Evolutionary conservation across 2,888 invertebrate genomes (phyloP), one percentile per base, ranked within the genome.

Genomic region (Hylaea fasciaria): DNA sequence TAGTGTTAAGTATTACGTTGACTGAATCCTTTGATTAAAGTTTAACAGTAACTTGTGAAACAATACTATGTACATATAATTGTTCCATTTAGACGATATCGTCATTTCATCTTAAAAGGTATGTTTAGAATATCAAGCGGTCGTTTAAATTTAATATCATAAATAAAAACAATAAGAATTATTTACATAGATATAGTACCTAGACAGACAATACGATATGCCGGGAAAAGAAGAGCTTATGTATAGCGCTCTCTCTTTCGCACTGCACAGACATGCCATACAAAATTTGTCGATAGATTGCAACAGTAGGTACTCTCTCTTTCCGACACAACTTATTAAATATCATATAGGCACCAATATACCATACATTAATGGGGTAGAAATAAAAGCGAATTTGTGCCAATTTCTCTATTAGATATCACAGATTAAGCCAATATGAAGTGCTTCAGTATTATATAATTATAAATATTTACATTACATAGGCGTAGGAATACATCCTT

Each of bases 341-440:
- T 28, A 32, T 32, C 64, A 37, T 45, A 35, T n/a, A n/a, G n/a
- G n/a, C n/a, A n/a, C n/a, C n/a, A n/a, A n/a, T n/a, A n/a, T 52
- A 46, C 49, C n/a, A 39, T 28, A 39, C 4, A 39, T n/a, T n/a
- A 50, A 41, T 55, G 66, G 51, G 63, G 61, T 69, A 62, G 57
- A 72, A 63, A 70, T 68, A 71, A 70, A 64, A 57, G 65, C 73
- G 72, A 61, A 43, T 75, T 80, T 81, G 82, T 82, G 82, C 80
- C 75, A 78, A 80, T 77, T 78, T 76, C 68, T 82, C 78, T 82
- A 83, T 81, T 77, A 78, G 80, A 81, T 87, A 90, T 90, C 90
- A 89, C 90, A 90, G 89, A 87, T 88, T 81, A 89, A 89, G 90
- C 89, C 87, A 86, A 87, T 85, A 82, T 81, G 84, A 79, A 82